A percentile compares a stretch with the other conserved stretches of the same genome.
Conservation (phyloP, 92 coral and sea anemone genomes). For the Epizoanthus fatuus region DNA sequence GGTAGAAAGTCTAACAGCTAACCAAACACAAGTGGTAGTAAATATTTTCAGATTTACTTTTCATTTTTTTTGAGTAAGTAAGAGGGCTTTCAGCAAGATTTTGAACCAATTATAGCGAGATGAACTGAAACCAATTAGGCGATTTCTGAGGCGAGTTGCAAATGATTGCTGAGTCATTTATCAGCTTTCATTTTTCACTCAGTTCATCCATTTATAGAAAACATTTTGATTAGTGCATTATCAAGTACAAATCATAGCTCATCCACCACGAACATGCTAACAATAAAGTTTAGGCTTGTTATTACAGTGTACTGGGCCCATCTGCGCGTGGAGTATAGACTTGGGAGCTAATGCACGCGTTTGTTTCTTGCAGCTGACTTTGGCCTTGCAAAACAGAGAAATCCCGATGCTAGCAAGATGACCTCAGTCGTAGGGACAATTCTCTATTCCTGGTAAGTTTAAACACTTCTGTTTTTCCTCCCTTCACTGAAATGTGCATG, state of each 20-base stretch:
- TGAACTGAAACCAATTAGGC: too few species aligned
- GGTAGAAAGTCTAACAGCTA: too few species aligned
- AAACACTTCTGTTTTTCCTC: not conserved
- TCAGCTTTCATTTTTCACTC: not conserved
- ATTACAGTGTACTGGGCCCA: too few species aligned
- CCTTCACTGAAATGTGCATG: not conserved
- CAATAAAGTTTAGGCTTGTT: not conserved
- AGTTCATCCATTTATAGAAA: not conserved
- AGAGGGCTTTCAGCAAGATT: too few species aligned
- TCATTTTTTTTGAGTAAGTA: too few species aligned
- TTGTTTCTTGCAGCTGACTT: constrained; percentile 84
- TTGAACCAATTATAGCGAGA: too few species aligned
- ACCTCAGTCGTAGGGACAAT: constrained; percentile 98
- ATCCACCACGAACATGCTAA: not conserved
- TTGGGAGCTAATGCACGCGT: not conserved
- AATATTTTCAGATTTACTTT: too few species aligned
- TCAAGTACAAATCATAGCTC: not conserved
- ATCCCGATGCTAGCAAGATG: constrained; percentile 98
- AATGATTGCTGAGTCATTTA: too few species aligned
- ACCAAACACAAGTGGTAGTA: too few species aligned
- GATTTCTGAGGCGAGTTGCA: too few species aligned
- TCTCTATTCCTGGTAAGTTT: constrained; percentile 91
- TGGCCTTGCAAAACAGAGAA: constrained; percentile 98
- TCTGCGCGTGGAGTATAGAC: not conserved
- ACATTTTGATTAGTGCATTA: not conserved